Conservation (phyloP, 2,797 vertebrate genomes). For the Tachyglossus aculeatus region DNA sequence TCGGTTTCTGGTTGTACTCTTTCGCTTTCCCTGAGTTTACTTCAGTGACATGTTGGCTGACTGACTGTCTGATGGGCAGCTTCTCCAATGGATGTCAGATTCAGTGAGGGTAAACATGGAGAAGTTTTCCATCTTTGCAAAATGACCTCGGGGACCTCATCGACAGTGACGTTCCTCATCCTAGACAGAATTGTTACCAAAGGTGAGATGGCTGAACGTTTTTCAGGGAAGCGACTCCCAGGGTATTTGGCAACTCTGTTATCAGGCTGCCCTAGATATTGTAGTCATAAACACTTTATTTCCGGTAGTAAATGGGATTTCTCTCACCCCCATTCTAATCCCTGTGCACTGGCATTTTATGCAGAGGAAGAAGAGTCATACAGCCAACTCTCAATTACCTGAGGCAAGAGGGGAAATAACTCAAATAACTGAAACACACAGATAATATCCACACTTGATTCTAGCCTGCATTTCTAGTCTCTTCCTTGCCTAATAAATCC, state of each 20-base stretch:
- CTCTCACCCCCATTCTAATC: no score
- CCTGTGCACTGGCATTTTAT: no score
- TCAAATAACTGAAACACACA: no score
- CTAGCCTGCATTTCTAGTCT: no score
- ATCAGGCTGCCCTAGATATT: background rate
- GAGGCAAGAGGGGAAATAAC: no score
- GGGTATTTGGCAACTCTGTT: background rate
- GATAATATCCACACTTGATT: no score
- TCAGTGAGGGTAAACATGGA: rapidly evolving
- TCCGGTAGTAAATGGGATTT: background rate
- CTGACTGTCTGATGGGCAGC: rapidly evolving
- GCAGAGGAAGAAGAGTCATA: no score
- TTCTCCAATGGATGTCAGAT: background rate
- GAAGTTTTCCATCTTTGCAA: background rate
- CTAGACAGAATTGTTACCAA: rapidly evolving
- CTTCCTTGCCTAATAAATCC: no score
- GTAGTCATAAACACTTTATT: background rate
- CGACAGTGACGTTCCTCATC: rapidly evolving
- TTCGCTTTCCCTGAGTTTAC: no score
- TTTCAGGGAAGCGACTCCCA: background rate
- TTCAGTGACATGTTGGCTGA: no score
- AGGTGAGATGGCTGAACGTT: background rate
- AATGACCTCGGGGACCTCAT: background rate
- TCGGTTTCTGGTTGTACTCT: no score
- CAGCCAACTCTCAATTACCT: no score